A percentile compares a stretch with the other conserved stretches of the same genome.
These are phyloP conservation scores for Globicephala melas DNA, from an alignment of 2,113 vertebrate genomes.

Conservation along the genomic window DNA sequence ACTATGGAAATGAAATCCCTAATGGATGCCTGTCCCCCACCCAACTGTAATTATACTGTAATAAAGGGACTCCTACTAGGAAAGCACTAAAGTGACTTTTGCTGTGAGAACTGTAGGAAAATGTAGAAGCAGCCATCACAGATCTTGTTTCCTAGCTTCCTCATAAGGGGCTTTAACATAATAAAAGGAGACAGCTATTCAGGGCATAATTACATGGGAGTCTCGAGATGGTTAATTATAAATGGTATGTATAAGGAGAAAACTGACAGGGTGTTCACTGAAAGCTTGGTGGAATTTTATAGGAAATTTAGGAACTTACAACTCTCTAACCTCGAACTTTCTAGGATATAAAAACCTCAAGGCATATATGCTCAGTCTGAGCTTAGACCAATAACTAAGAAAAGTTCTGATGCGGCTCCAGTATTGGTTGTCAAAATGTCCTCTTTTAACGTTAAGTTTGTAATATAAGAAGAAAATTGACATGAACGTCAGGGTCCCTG, in stretches of 20 bases:
- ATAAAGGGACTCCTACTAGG: not conserved
- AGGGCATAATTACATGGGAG: not conserved
- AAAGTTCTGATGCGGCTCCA: not conserved
- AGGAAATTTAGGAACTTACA: not conserved
- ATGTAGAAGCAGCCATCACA: not conserved
- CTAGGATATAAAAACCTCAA: not conserved
- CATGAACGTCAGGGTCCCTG: not conserved
- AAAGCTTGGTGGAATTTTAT: not conserved
- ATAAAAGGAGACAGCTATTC: not conserved
- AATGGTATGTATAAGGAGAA: not conserved
- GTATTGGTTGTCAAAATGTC: not conserved
- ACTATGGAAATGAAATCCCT: not conserved
- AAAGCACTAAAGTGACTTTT: not conserved
- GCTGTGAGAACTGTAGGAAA: not conserved
- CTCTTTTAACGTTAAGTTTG: not conserved
- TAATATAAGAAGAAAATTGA: not conserved
- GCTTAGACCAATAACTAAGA: not conserved
- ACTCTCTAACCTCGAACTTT: not conserved
- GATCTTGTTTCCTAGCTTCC: not conserved
- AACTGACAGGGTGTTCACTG: not conserved
- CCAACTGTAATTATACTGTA: not conserved
- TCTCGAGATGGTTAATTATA: not conserved
- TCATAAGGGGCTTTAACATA: not conserved
- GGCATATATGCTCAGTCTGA: not conserved
- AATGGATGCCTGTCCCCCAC: not conserved